A percentile compares a stretch with the other conserved stretches of the same genome.
Conservation (phyloP, 2,888 invertebrate species). For the Cataglyphis rosenhaueri region DNA sequence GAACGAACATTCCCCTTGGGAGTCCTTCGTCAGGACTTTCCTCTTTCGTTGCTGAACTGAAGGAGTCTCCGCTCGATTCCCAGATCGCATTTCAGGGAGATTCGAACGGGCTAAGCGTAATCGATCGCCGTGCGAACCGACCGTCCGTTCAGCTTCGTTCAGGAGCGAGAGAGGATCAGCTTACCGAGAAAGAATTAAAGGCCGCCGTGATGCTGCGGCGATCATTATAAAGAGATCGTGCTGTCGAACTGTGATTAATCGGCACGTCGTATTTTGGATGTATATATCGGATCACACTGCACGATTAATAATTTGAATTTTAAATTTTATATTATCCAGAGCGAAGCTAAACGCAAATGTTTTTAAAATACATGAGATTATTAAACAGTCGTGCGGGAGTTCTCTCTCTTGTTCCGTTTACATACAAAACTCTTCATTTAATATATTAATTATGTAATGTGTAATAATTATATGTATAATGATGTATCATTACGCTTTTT, state of each 20-base stretch:
- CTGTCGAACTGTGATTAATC: slow-evolving; percentile 34
- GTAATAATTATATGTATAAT: background rate
- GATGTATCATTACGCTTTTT: slow-evolving; percentile 29
- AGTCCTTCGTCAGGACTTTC: slow-evolving; percentile 81
- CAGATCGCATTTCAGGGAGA: slow-evolving; percentile 78
- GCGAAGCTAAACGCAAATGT: background rate
- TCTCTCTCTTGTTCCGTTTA: background rate
- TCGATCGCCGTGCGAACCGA: slow-evolving; percentile 76
- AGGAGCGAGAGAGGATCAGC: slow-evolving; percentile 45
- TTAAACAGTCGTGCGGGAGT: background rate
- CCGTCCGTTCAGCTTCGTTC: slow-evolving; percentile 61
- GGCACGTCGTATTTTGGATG: background rate
- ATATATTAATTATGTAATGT: slow-evolving; percentile 33
- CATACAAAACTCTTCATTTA: background rate
- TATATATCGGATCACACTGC: background rate
- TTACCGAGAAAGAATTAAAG: slow-evolving; percentile 62
- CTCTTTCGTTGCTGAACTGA: slow-evolving; percentile 75
- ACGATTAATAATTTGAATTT: background rate
- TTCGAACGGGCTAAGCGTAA: slow-evolving; percentile 76
- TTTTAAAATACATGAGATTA: slow-evolving; percentile 1
- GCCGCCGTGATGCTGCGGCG: slow-evolving; percentile 20
- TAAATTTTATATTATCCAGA: slow-evolving; percentile 12
- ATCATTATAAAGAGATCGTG: slow-evolving; percentile 33
- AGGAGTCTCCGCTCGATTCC: slow-evolving; percentile 74
- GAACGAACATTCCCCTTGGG: slow-evolving; percentile 80